phyloP scores from a whole-genome alignment of 1,140 invertebrate genomes.

The Drosophila oshimai region DNA sequence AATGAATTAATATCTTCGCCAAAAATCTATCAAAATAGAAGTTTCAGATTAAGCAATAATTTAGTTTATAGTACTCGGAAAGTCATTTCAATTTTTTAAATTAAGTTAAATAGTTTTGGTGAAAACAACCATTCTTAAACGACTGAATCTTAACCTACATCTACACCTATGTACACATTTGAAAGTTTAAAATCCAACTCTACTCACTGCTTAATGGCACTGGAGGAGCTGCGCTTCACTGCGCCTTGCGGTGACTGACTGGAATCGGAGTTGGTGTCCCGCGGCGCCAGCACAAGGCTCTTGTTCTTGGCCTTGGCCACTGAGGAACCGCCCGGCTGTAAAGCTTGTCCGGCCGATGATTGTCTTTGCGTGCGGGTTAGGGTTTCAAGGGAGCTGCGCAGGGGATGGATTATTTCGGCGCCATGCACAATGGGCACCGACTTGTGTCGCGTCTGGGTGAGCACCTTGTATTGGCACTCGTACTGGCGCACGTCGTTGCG shows the following conservation, averaged over 20 bases:
- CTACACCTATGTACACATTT: too few relatives aligned
- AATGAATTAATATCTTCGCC: too few relatives aligned
- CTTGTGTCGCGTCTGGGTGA: constrained; percentile 89
- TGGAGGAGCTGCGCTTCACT: constrained; percentile 44
- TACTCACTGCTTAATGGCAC: constrained; percentile 57
- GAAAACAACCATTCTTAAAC: too few relatives aligned
- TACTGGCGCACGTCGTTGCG: constrained; percentile 92
- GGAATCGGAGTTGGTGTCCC: constrained; percentile 76
- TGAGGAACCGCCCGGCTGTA: not conserved
- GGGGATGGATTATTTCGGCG: constrained; percentile 84
- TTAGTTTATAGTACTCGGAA: too few relatives aligned
- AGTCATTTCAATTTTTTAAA: too few relatives aligned
- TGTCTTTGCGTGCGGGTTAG: constrained; percentile 10
- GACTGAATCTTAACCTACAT: too few relatives aligned
- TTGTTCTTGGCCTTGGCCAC: constrained; percentile 54
- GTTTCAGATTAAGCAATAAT: too few relatives aligned
- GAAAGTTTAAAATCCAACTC: too few relatives aligned
- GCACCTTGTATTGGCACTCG: constrained; percentile 88
- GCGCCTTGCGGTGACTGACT: constrained; percentile 71
- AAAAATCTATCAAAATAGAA: too few relatives aligned
- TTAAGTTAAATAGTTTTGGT: too few relatives aligned
- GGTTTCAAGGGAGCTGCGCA: constrained; percentile 12
- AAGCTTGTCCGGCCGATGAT: not conserved
- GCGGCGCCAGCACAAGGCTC: constrained; percentile 39
- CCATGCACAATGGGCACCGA: constrained; percentile 86